Percentiles rank a stretch among this genome's conserved stretches.
phyloP scores from a whole-genome alignment of 2,113 vertebrate species.

The Rallus limicola region DNA sequence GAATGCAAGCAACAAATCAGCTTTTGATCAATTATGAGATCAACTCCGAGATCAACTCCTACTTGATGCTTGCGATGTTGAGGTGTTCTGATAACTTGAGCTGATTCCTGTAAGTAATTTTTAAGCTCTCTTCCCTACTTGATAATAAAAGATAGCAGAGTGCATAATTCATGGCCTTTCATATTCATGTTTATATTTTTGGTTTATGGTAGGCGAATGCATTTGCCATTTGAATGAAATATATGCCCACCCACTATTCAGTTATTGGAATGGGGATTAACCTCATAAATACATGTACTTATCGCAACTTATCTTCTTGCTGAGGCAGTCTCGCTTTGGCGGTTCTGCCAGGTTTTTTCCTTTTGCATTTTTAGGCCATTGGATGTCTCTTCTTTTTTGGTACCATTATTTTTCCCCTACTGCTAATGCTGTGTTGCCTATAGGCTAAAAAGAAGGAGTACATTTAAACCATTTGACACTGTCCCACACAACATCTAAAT shows the following conservation, averaged over 20 bases:
- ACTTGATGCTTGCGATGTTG: neutral
- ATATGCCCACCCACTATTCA: neutral
- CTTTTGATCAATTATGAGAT: constrained; percentile 25
- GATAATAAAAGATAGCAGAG: constrained; percentile 28
- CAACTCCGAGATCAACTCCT: neutral
- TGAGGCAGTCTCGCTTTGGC: neutral
- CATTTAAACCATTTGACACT: neutral
- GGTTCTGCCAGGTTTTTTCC: neutral
- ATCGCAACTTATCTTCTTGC: neutral
- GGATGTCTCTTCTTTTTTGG: neutral
- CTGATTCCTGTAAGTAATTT: constrained; percentile 4
- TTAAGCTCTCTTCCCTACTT: neutral
- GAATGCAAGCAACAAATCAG: constrained; percentile 3
- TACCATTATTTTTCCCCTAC: neutral
- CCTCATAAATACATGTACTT: neutral
- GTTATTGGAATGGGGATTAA: neutral
- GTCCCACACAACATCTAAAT: too few relatives aligned
- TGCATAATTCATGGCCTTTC: constrained; percentile 47
- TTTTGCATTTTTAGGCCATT: neutral
- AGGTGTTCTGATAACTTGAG: constrained; percentile 1
- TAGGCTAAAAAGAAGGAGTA: neutral
- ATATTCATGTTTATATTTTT: constrained; percentile 54
- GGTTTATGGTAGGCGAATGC: neutral
- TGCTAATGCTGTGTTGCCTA: neutral
- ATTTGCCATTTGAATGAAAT: constrained; percentile 38